Evolutionary conservation across 2,113 vertebrate genomes (phyloP), one percentile per base, ranked within the genome.

Genomic region (Poicephalus gulielmi): DNA sequence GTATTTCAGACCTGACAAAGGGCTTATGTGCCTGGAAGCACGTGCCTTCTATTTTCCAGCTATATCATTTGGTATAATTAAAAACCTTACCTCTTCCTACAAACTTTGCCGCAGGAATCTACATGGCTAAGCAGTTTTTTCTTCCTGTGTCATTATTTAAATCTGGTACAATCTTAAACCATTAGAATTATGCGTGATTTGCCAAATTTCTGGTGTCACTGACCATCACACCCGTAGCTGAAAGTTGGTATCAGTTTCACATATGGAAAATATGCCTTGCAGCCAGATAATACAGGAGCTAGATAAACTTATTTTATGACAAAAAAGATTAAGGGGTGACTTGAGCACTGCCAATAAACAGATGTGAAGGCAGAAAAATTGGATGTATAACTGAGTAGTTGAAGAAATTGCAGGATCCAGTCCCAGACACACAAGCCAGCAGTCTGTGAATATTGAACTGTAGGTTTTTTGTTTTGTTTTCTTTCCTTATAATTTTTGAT

Each of bases 21-120:
- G 66, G 27, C 73, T 92, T 23, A 39, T 93, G 73, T 84, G 76
- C 86, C 77, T 94, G 62, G 84, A 78, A 88, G 60, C 83, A 82
- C 8, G 24, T 82, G 88, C 47, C 89, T 95, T 64, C 50, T 91
- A 22, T 92, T 96, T 94, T 88, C 69, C 66, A 92, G 55, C 30
- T 66, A 3, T 92, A 94, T 95, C 95, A 91, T 62, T 94, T 41
- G 50, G 46, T 78, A 47, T 89, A 94, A 92, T 94, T 92, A 92
- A 97, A 94, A 95, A 47, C 17, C 43, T 89, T 86, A 55, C 73
- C 55, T 94, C 80, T 96, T 96, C 88, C 94, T 95, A 84, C 46
- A 75, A 52, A 92, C 69, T 78, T 83, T 82, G 83, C 92, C 39
- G 0, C 60, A 82, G 86, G 88, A 82, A 86, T 92, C 60, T 75